Evolutionary conservation across 2,113 vertebrate genomes (phyloP).

Genomic region (Antigone vipio): DNA sequence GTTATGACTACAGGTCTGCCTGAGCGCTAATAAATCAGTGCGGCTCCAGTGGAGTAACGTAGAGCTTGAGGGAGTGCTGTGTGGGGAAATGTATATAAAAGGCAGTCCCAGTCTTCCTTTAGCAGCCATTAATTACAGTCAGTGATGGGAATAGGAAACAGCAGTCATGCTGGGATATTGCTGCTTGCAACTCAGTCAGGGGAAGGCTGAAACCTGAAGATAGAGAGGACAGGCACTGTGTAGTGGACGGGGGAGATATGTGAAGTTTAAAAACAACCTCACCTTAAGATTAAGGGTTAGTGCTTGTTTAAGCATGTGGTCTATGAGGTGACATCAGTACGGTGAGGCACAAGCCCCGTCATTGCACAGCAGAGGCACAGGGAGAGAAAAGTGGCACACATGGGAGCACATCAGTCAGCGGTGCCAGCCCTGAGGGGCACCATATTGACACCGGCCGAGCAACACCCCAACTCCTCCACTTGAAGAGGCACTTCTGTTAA

Average conservation of each 20-base stretch:
- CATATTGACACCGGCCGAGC: background rate
- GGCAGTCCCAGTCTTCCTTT: background rate
- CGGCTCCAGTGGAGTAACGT: background rate
- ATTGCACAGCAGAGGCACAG: background rate
- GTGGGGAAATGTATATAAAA: conserved; percentile 20
- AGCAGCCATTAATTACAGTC: background rate
- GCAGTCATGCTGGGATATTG: background rate
- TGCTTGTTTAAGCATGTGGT: background rate
- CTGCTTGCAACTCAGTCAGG: background rate
- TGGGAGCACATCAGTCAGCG: background rate
- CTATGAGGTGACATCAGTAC: background rate
- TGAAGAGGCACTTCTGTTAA: background rate
- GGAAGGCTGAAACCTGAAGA: background rate
- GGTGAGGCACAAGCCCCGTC: background rate
- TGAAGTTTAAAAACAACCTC: background rate
- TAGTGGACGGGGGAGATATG: background rate
- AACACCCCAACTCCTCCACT: background rate
- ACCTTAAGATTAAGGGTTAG: background rate
- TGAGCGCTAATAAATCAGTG: background rate
- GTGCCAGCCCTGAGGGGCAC: background rate
- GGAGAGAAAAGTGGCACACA: background rate
- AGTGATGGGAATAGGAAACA: background rate
- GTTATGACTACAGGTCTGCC: conserved; percentile 32
- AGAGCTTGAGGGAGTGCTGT: background rate
- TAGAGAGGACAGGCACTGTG: background rate